Evolutionary conservation across 1,140 invertebrate genomes (phyloP), one percentile per base, ranked within the genome.

Genomic region (Bradynema listronoti): DNA sequence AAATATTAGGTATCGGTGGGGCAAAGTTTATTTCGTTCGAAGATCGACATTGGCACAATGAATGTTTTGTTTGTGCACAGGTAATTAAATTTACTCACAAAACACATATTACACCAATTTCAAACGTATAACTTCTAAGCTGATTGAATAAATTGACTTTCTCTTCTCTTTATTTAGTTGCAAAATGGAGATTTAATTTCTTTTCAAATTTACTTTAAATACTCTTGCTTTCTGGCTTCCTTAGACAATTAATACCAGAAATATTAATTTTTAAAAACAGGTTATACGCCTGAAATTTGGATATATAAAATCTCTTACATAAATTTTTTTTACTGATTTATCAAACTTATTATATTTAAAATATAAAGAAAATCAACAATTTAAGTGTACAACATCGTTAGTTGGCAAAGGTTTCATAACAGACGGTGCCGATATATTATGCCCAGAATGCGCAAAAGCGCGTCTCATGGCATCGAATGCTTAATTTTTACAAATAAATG

Each of bases 21-120:
- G 97, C 93, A 39, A 89, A 93, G 71, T 98, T 97, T 84, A 96
- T 98, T 80, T 95, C 91, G 41, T 98, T 98, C 82, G 92, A 97
- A 80, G 91, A 96, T 82, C 87, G 93, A 63, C 92, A 98, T 81
- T 99, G 95, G 95, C 94, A 99, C 83, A 96, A 96, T 81, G 91
- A 96, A 80, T 99, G 95, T 83, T 98, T 97, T 34, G 24, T 51
- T 32, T 52, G 60, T 57, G 32, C 27, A 24, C 19, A 63, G 39
- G 3, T 0, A 25, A 32, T 45, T 4, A 56, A 1, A 29, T 46
- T 16, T 16, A 42, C 39, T 1, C n/a, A 19, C n/a, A 1, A 42
- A 42, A 42, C n/a, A 1, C 1, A 42, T 19, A 42, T 1, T 4
- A 42, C 3, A 42, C n/a, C 22, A 1, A 42, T 3, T 16, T 1